Base-by-base conservation (phyloP, 2,113 vertebrate genomes). In the Cynocephalus volans region DNA sequence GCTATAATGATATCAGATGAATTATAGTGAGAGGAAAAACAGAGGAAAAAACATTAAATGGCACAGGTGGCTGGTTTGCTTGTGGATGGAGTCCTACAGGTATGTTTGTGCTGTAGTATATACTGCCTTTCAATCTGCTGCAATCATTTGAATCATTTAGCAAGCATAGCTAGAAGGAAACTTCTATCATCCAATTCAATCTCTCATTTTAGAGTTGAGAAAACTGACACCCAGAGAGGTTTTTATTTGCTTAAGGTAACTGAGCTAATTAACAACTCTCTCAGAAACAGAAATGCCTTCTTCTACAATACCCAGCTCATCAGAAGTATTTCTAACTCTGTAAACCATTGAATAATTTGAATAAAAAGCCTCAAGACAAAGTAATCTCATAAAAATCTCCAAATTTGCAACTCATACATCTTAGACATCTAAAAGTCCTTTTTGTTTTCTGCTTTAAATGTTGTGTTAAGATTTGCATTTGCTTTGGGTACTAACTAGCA, bases 161-260 rank as follows among this genome's bases (percentile, higher is more conserved):
- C 33, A 83, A 54, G 67, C 62, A 50, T 52, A 54, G 72, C 93
- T 86, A 31, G 67, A 62, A 97, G 88, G 72, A 95, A 94, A 50
- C n/a, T 77, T 45, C 80, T 45, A 88, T 93, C 45, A 94, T 28
- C 21, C 73, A 64, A 45, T 84, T 87, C 48, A 91, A 45, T 45
- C 41, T 83, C 19, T 80, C 70, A 80, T 95, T 94, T 89, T 90
- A 94, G 72, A 94, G 36, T 28, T 84, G 81, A 97, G 84, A 95
- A 97, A 94, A 86, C 79, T 83, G 70, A 96, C 52, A 91, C 2
- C 54, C 50, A 93, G 50, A 73, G 62, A 94, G 56, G 31, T 17
- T 75, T 31, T 84, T 91, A 96, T 85, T 94, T 94, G 62, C 82
- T 96, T 89, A 89, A 93, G 91, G 81, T 97, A 98, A 96, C 50